Conservation (phyloP, 35 echinoderm and acorn worm genomes). For the Ptychodera flava region DNA sequence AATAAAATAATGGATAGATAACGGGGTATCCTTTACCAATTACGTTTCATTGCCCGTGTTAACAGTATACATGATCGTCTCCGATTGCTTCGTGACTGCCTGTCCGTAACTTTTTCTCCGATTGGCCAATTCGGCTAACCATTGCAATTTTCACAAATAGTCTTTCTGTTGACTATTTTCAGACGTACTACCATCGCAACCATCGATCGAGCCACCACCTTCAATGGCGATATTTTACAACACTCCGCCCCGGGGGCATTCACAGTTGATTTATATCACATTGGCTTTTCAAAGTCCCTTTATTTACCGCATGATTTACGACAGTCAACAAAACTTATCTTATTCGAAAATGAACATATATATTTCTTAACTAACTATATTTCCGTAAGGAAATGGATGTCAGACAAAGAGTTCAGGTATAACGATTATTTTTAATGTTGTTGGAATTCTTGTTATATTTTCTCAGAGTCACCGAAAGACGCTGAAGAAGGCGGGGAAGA, state of each 20-base stretch:
- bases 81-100: no score
- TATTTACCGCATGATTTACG: not conserved
- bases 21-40: no score
- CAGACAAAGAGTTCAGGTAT: not conserved
- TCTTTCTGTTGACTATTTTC: not conserved
- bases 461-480: not conserved
- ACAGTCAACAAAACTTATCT: not conserved
- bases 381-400: not conserved
- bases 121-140: not conserved
- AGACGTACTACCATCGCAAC: not conserved
- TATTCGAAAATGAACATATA: not conserved
- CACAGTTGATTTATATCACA: no score
- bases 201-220: not conserved
- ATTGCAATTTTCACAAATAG: not conserved
- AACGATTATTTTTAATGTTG: not conserved
- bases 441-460: not conserved
- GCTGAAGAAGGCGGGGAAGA: not conserved
- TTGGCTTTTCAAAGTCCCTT: not conserved
- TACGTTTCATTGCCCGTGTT: no score
- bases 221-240: not conserved
- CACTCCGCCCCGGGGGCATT: no score
- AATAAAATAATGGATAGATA: no score
- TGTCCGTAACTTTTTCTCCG: not conserved
- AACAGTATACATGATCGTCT: no score
- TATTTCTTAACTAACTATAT: not conserved